Conservation (phyloP, 2,797 vertebrate species). For the Mareca strepera region DNA sequence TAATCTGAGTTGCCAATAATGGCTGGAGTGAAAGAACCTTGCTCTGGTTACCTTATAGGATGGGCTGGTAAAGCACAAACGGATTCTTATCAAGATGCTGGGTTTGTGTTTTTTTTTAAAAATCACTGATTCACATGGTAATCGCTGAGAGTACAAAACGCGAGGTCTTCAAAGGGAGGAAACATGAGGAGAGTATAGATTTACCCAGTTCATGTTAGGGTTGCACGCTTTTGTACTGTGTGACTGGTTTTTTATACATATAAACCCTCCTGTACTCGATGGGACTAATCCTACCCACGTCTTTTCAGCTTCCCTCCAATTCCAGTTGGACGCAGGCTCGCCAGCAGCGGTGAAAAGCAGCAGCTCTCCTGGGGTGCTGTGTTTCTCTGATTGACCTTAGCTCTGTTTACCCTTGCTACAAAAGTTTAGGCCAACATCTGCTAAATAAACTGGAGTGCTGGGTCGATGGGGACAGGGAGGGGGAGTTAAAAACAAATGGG, state of each 20-base stretch:
- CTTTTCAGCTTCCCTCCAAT: not conserved
- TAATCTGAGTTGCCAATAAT: conserved; percentile 74
- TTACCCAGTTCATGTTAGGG: conserved; percentile 26
- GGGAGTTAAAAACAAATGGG: not conserved
- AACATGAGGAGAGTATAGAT: conserved; percentile 27
- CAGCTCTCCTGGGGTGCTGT: conserved; percentile 21
- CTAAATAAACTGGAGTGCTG: not conserved
- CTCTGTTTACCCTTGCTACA: conserved; percentile 42
- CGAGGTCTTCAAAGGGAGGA: conserved; percentile 56
- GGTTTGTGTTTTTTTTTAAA: not conserved
- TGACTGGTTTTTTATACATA: not conserved
- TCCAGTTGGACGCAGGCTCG: not conserved
- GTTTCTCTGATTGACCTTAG: conserved; percentile 55
- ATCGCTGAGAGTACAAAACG: conserved; percentile 66
- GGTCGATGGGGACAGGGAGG: not conserved
- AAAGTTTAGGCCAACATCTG: conserved; percentile 41
- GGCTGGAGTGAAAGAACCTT: conserved; percentile 65
- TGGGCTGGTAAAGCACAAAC: conserved; percentile 55
- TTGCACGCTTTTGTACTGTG: conserved; percentile 17
- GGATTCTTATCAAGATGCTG: conserved; percentile 70
- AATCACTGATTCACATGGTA: conserved; percentile 70
- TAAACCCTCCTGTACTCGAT: not conserved
- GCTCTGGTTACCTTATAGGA: conserved; percentile 72
- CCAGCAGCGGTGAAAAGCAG: conserved; percentile 9
- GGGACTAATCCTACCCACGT: not conserved